Evolutionary conservation across 2,113 vertebrate genomes (phyloP).

Genomic region (Hiodon alosoides): DNA sequence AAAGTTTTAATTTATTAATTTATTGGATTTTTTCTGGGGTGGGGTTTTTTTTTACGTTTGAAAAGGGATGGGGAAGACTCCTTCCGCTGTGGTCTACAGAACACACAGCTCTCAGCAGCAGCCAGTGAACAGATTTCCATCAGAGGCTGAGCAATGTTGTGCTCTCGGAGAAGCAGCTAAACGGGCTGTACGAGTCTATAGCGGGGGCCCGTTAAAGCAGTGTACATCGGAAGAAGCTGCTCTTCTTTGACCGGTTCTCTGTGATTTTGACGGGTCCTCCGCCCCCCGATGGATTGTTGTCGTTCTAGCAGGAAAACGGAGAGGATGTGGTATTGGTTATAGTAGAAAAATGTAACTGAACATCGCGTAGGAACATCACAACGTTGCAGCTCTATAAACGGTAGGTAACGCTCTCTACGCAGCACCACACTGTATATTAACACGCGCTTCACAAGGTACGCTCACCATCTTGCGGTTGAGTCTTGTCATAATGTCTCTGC

Average conservation of each 20-base stretch:
- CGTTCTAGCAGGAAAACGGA: conserved; percentile 65
- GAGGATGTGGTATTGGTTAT: conserved; percentile 2
- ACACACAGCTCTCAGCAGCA: conserved; percentile 69
- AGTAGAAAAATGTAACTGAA: background rate
- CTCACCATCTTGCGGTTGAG: conserved; percentile 97
- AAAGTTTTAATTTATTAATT: conserved; percentile 45
- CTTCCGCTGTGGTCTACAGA: conserved; percentile 45
- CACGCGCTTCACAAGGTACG: conserved; percentile 17
- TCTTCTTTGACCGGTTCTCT: conserved; percentile 90
- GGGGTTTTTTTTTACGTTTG: background rate
- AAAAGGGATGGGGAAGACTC: background rate
- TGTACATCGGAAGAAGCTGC: conserved; percentile 88
- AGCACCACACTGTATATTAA: too few relatives aligned
- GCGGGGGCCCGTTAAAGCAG: conserved; percentile 76
- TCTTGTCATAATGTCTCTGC: conserved; percentile 92
- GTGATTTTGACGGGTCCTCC: conserved; percentile 89
- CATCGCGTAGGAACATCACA: background rate
- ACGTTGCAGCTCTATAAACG: background rate
- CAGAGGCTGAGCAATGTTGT: conserved; percentile 68
- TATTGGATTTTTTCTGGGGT: conserved; percentile 12
- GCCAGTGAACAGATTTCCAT: conserved; percentile 55
- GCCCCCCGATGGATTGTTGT: conserved; percentile 73
- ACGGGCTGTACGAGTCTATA: conserved; percentile 56
- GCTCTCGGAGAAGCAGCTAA: conserved; percentile 72
- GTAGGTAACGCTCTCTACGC: background rate